These are phyloP conservation scores for Pseudomyrmex pallidus DNA, from an alignment of 1,140 invertebrate genomes.

Conservation along the genomic window DNA sequence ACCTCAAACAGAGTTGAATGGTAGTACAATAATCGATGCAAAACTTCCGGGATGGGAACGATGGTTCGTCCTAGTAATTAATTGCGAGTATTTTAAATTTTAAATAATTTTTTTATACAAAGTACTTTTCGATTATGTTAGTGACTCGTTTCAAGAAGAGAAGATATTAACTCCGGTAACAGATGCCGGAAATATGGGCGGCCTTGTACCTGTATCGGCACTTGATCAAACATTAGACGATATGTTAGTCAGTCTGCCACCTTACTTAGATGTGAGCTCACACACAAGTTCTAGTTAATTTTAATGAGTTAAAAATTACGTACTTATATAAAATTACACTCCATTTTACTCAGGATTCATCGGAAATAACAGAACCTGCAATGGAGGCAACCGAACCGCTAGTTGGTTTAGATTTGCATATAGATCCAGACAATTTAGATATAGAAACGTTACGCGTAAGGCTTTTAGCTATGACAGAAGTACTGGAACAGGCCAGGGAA, in stretches of 20 bases:
- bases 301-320: background rate
- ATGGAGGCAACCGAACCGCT: constrained; percentile 82
- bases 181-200: constrained; percentile 80
- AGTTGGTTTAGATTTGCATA: constrained; percentile 68
- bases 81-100: too few relatives aligned
- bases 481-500: constrained; percentile 82
- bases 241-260: constrained; percentile 78
- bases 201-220: constrained; percentile 82
- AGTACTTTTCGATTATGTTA: constrained; percentile 56
- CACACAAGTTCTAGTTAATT: background rate
- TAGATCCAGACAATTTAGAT: constrained; percentile 77
- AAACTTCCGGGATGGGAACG: constrained; percentile 75
- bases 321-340: constrained; percentile 10
- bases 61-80: constrained; percentile 60
- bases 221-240: constrained; percentile 81
- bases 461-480: constrained; percentile 79
- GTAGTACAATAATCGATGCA: constrained; percentile 35
- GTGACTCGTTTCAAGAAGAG: constrained; percentile 80
- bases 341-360: constrained; percentile 71
- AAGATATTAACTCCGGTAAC: constrained; percentile 82
- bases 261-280: constrained; percentile 80
- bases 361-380: constrained; percentile 79
- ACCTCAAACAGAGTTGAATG: constrained; percentile 63
- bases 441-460: constrained; percentile 78
- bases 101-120: constrained; percentile 20